Evolutionary conservation across 2,797 vertebrate genomes (phyloP), one percentile per base, ranked within the genome.

Genomic region (Micromesistius poutassou): DNA sequence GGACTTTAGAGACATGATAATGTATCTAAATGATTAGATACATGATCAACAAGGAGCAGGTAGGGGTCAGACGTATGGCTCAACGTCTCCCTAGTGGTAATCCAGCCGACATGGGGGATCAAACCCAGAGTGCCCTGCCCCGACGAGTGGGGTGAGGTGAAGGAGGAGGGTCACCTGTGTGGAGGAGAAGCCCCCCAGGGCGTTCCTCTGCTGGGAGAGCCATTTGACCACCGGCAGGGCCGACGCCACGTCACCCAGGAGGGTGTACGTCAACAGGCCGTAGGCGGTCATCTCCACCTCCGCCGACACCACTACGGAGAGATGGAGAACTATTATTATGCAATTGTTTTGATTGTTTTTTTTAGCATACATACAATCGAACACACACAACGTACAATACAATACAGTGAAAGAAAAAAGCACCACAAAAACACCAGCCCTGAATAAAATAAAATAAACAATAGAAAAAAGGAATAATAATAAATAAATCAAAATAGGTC

Each of bases 271-370:
- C 85, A 98, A 90, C 78, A 98, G 93, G 31, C 96, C 95, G 0
- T 98, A 98, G 30, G 96, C 97, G 0, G 96, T 97, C 97, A 97
- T 97, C 87, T 98, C 97, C 81, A 98, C 97, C 82, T 98, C 96
- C 0, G 96, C 97, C 0, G 97, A 98, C 75, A 97, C 95, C 90
- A 98, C 97, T 98, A 89, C 30, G 79, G 9, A 76, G 77, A 76
- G 3, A 33, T 70, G 0, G 78, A 75, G 1, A 1, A 7, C 38
- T n/a, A n/a, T n/a, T n/a, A n/a, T n/a, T n/a, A n/a, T n/a, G n/a
- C n/a, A n/a, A n/a, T n/a, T n/a, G n/a, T n/a, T n/a, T n/a, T n/a
- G n/a, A n/a, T n/a, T n/a, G n/a, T n/a, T n/a, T n/a, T 25, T 3
- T 35, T 33, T 33, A 33, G 6, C 33, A 35, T 35, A 35, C 33